phyloP scores from a whole-genome alignment of 2,888 invertebrate species.

The Dasypogon diadema region DNA sequence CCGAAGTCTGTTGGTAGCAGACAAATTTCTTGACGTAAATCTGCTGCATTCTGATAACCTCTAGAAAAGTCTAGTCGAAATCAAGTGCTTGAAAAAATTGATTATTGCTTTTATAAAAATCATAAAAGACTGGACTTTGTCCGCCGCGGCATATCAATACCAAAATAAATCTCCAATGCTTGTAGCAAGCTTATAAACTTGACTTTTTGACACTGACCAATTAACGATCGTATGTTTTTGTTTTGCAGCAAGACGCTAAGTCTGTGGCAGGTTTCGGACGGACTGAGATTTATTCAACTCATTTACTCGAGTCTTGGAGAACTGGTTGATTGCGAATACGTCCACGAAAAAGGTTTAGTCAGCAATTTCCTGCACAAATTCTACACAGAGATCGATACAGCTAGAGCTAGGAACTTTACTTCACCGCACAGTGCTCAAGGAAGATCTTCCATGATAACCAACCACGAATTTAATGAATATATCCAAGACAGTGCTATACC shows the following conservation, averaged over 20 bases:
- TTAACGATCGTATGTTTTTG: too few species aligned
- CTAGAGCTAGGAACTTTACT: conserved; percentile 54
- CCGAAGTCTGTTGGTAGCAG: too few species aligned
- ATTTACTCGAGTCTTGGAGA: conserved; percentile 70
- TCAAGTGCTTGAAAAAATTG: not conserved
- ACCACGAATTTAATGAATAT: conserved; percentile 55
- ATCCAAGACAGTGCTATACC: conserved; percentile 53
- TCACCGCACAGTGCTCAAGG: conserved; percentile 1
- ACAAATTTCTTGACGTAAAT: not conserved
- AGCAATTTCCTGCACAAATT: conserved; percentile 70
- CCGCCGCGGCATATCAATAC: not conserved
- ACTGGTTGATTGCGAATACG: conserved; percentile 72
- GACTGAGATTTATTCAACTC: conserved; percentile 71
- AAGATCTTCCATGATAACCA: conserved; percentile 16
- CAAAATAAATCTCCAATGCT: too few species aligned
- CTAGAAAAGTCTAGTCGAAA: not conserved
- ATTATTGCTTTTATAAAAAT: too few species aligned
- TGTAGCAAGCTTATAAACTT: too few species aligned
- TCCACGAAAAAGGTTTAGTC: conserved; percentile 67
- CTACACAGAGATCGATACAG: conserved; percentile 65
- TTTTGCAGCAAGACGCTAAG: conserved; percentile 65
- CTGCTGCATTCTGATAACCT: not conserved
- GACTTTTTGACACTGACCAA: conserved; percentile 24
- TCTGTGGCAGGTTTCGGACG: conserved; percentile 72
- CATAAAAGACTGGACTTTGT: not conserved